Evolutionary conservation across 2,888 invertebrate genomes (phyloP), one percentile per base, ranked within the genome.

Genomic region (Melinaea marsaeus): DNA sequence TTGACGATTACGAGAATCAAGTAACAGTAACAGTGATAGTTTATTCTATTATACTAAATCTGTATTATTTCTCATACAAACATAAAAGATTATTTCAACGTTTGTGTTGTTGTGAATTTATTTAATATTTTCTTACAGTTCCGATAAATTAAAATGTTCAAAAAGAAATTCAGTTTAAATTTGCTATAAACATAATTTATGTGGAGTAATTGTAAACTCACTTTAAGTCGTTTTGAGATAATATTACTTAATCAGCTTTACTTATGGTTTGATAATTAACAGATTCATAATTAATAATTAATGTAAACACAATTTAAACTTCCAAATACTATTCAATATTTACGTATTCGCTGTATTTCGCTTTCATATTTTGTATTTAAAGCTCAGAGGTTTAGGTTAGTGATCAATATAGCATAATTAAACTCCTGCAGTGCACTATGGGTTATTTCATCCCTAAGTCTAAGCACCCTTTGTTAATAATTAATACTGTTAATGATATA

Each of bases 341-440:
- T 22, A 22, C 22, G 1, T 22, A 22, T 22, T 7, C 51, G 22
- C 32, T 22, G 32, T 51, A 32, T 51, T 51, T 32, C 32, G 51
- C 51, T 51, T 51, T 51, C 32, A 51, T 51, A 51, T 51, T 51
- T 51, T 51, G 32, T 32, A 51, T 51, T 51, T 4, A 51, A 51
- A 51, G 51, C 32, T 32, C 7, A 51, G 51, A 51, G 7, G 51
- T 11, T 74, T 55, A 51, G 61, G 56, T 54, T 61, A 64, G 57
- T 61, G 60, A 64, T 51, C 56, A 59, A 60, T 60, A 57, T 48
- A 62, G 65, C 65, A 57, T 58, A 63, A 63, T 63, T 63, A 63
- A 63, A 33, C 51, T 47, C 42, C 22, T 56, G 51, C 34, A 56
- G 57, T 42, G 63, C 62, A 57, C 57, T 55, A 45, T 55, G 32